phyloP scores from a whole-genome alignment of 35 echinoderm and acorn worm genomes.

The Nesometra sesokonis region DNA sequence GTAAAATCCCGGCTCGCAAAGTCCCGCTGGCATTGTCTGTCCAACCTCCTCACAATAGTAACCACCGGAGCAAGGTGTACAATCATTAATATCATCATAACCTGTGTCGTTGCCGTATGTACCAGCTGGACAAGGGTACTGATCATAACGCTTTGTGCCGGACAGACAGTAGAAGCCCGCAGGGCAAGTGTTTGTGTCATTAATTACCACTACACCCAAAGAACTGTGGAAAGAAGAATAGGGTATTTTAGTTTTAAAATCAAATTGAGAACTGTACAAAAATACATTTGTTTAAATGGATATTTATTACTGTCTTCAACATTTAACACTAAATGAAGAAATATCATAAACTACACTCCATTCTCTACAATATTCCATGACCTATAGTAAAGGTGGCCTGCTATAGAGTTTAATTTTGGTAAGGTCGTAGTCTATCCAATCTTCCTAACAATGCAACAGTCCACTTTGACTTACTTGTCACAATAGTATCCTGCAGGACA shows the following conservation, averaged over 20 bases:
- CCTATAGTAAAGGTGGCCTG: background rate
- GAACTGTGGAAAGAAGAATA: slow-evolving; percentile 27
- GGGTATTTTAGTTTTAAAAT: background rate
- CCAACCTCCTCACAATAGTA: slow-evolving; percentile 84
- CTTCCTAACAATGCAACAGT: too few species aligned
- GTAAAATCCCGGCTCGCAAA: slow-evolving; percentile 69
- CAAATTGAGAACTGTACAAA: too few species aligned
- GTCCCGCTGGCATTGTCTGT: slow-evolving; percentile 45
- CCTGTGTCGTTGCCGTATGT: slow-evolving; percentile 93
- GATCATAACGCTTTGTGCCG: slow-evolving; percentile 54
- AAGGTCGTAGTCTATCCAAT: background rate
- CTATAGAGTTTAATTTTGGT: too few species aligned
- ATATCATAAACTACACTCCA: background rate
- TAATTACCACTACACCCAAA: slow-evolving; percentile 62
- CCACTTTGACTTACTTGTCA: slow-evolving; percentile 53
- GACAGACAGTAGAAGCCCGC: slow-evolving; percentile 60
- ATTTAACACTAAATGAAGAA: too few species aligned
- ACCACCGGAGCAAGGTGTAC: slow-evolving; percentile 83
- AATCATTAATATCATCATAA: slow-evolving; percentile 48
- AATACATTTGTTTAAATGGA: too few species aligned
- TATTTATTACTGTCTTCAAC: too few species aligned
- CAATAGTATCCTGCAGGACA: slow-evolving; percentile 90
- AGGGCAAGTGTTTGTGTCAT: slow-evolving; percentile 72
- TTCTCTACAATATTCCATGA: background rate
- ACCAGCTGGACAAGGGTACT: slow-evolving; percentile 74